phyloP scores from a whole-genome alignment of 2,113 vertebrate species.

The Apeltes quadracus region DNA sequence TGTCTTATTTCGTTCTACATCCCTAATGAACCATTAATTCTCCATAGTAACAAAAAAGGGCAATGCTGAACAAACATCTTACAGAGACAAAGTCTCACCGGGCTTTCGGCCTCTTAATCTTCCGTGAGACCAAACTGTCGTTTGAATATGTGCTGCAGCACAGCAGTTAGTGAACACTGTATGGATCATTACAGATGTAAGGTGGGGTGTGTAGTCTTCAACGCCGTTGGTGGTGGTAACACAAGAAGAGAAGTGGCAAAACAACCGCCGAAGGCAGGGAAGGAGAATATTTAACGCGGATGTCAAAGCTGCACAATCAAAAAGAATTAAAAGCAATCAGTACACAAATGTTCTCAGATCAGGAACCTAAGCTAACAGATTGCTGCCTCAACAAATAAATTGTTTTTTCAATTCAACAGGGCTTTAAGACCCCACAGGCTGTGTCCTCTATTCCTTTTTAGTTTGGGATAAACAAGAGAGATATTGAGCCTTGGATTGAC shows the following conservation, averaged over 20 bases:
- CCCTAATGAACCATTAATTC: conserved; percentile 34
- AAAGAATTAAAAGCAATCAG: background rate
- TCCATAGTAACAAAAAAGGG: conserved; percentile 18
- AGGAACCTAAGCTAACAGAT: conserved; percentile 24
- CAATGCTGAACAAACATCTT: conserved; percentile 8
- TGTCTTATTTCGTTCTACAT: conserved; percentile 15
- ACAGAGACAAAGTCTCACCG: conserved; percentile 10
- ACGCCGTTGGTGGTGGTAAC: background rate
- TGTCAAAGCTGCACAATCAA: background rate
- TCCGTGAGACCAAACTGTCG: conserved; percentile 13
- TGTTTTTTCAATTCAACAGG: conserved; percentile 30
- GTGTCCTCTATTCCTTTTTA: conserved; percentile 39
- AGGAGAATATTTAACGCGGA: background rate
- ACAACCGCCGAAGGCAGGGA: background rate
- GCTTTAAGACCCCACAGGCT: conserved; percentile 38
- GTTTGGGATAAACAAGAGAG: conserved; percentile 64
- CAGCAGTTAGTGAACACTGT: background rate
- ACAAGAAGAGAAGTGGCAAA: background rate
- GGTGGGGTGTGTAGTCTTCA: too few species aligned
- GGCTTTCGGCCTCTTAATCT: conserved; percentile 10
- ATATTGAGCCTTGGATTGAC: conserved; percentile 60
- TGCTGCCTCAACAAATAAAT: conserved; percentile 24
- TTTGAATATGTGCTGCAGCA: conserved; percentile 8
- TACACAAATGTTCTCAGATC: background rate
- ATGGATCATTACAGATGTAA: background rate